Base-by-base conservation (phyloP, 2,888 invertebrate species). In the Tanypteryx hageni region DNA sequence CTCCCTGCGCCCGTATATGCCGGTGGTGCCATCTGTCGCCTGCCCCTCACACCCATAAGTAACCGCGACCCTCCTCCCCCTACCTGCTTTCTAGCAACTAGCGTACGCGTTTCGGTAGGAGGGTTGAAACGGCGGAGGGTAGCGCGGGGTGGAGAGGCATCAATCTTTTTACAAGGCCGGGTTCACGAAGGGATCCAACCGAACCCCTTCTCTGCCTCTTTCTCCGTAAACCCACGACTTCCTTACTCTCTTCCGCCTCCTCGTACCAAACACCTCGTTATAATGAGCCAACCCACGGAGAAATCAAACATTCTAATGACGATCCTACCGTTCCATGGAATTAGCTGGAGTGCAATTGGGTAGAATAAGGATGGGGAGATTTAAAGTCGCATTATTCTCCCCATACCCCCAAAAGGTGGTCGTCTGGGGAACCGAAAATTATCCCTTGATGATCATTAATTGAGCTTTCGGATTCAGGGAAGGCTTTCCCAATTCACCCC, bases 11-110 rank as follows among this genome's bases (percentile, higher is more conserved):
- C 76, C 76, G 22, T 76, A 76, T 76, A 76, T 9, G 76, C 22
- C 76, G 11, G 76, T 11, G 76, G 22, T 76, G 76, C 76, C 76
- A 76, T 76, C 76, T 76, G 76, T 76, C 76, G 76, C 76, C 76
- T 27, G 27, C 76, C 7, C 76, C 22, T 27, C 22, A 11, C 76
- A 76, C 76, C 76, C 76, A 27, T 76, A 76, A 76, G 76, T 76
- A 76, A 76, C 76, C 76, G 27, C 76, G 10, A 76, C 61, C 61
- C 14, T 27, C 76, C 76, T 76, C 61, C 14, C 22, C 76, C 76
- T 76, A 27, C 44, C 76, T 27, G 27, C 27, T 76, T 27, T 22
- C 76, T 27, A 27, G 76, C 27, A 76, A 27, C 68, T 5, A 68
- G 10, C 18, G 68, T 22, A 27, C 76, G 22, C 76, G 13, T 76